Evolutionary conservation across 1,140 invertebrate species (phyloP).

Genomic region (Maconellicoccus hirsutus): DNA sequence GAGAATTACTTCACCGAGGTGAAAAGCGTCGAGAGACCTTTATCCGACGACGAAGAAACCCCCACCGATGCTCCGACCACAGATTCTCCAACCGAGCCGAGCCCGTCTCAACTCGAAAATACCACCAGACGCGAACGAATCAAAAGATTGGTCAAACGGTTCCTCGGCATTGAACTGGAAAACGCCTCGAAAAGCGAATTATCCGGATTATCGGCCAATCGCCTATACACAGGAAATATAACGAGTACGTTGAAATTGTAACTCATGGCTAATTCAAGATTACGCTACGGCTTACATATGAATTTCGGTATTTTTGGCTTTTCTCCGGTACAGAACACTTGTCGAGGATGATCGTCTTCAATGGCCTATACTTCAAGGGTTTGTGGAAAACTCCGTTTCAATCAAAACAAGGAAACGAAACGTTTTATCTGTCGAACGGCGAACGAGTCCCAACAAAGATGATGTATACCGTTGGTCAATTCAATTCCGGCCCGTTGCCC

Average conservation of each 20-base stretch:
- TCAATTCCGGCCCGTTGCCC: constrained; percentile 39
- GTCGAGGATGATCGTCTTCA: constrained; percentile 48
- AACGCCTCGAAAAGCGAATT: constrained; percentile 24
- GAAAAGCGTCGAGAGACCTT: constrained; percentile 26
- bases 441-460: constrained; percentile 42
- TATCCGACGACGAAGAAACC: background rate
- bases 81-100: constrained; percentile 25
- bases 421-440: constrained; percentile 44
- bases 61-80: constrained; percentile 28
- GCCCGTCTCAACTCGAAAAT: constrained; percentile 17
- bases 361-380: constrained; percentile 48
- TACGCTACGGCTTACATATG: no score
- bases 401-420: constrained; percentile 32
- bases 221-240: constrained; percentile 36
- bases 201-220: constrained; percentile 39
- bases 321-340: background rate
- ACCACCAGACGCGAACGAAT: constrained; percentile 29
- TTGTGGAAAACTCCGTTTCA: constrained; percentile 41
- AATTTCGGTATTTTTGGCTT: no score
- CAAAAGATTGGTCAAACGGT: constrained; percentile 35
- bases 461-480: constrained; percentile 42
- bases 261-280: no score
- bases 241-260: constrained; percentile 33
- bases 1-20: constrained; percentile 48
- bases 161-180: constrained; percentile 31